Evolutionary conservation across 2,797 vertebrate species (phyloP).

Genomic region (Brachyalestes nurse): DNA sequence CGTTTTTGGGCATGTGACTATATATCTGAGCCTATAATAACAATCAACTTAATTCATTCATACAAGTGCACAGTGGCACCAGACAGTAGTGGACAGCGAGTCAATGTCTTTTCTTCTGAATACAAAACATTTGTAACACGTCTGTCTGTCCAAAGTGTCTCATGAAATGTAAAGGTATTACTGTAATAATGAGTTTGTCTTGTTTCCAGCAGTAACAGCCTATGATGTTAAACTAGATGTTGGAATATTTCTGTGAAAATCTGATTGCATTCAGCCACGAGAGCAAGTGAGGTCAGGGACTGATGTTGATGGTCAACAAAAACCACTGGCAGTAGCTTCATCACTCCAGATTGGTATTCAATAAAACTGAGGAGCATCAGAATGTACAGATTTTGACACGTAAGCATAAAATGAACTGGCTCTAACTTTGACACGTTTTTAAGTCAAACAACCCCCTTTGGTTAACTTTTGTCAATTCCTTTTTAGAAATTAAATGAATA

Average conservation of each 20-base stretch:
- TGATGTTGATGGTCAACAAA: background rate
- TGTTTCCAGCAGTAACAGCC: background rate
- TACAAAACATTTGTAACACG: too few species aligned
- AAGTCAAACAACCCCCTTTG: background rate
- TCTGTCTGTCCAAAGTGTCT: background rate
- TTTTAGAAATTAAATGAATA: background rate
- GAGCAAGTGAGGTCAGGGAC: background rate
- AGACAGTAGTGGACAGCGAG: background rate
- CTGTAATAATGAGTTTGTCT: too few species aligned
- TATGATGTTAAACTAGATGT: background rate
- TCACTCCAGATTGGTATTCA: background rate
- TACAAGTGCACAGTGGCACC: background rate
- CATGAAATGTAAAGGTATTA: background rate
- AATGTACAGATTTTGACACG: background rate
- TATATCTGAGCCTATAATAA: too few species aligned
- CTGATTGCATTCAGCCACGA: background rate
- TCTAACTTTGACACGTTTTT: background rate
- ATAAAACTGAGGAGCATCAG: background rate
- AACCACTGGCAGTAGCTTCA: background rate
- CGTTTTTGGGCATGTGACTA: background rate
- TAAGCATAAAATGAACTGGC: background rate
- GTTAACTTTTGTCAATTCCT: background rate
- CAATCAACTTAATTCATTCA: too few species aligned
- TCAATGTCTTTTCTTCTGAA: background rate
- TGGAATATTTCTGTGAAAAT: background rate